Base-by-base conservation (phyloP, 2,888 invertebrate genomes). In the Halictus quadricinctus region DNA sequence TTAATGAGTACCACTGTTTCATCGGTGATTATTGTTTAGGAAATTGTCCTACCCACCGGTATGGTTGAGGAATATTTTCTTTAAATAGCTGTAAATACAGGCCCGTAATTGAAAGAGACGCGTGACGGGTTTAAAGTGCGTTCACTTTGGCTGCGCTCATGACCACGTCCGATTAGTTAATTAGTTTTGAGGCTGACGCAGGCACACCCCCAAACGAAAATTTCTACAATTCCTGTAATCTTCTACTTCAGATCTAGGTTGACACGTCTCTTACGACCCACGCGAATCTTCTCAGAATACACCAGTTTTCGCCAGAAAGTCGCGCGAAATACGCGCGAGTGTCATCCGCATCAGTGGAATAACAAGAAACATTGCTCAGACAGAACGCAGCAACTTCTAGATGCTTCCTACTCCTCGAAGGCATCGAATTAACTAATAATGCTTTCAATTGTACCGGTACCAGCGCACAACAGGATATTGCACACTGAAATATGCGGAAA, bases 241-340 rank as follows among this genome's bases (percentile, higher is more conserved):
- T 92, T 91, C 89, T 91, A 91, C 88, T 92, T 89, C 88, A 90
- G 85, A 92, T 92, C 92, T 92, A 89, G 91, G 92, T 92, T 92
- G 91, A 92, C 89, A 88, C 90, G 89, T 92, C 86, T 88, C 86
- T 82, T 73, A 69, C 90, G 69, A 70, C 90, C 90, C 84, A 90
- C 89, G 72, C 88, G 84, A 86, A 88, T 88, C 80, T 85, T 83
- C 86, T 48, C 69, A 54, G 80, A 46, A 80, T 58, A 81, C 84
- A 88, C 75, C 58, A 80, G 75, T 76, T 86, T 81, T 80, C 77
- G 72, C 76, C 83, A 80, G 76, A 78, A 64, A 80, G 50, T 72
- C 48, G 60, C 72, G 36, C 79, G 76, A 80, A 80, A 76, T 76
- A 48, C 64, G 76, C 48, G 79, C 54, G n/a, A 36, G 70, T 58